These are phyloP conservation scores for Dermolepida albohirtum DNA, from an alignment of 2,888 invertebrate species.

Conservation along the genomic window DNA sequence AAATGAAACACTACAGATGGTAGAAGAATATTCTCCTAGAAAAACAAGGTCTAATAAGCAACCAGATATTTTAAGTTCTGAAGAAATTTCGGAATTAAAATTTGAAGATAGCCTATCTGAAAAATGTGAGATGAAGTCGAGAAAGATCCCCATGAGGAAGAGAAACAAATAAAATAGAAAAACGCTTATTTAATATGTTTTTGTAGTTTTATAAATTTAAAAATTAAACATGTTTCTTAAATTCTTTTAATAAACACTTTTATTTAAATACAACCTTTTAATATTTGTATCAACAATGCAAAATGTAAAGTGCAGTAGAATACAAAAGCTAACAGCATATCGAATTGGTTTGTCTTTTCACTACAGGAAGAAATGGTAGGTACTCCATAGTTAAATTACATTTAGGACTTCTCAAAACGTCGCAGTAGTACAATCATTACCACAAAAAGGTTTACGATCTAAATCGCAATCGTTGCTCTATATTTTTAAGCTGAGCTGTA, in stretches of 20 bases:
- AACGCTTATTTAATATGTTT: background rate
- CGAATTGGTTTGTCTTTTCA: too few species aligned
- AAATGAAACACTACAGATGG: background rate
- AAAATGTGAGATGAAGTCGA: conserved; percentile 34
- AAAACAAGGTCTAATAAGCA: conserved; percentile 46
- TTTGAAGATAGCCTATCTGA: conserved; percentile 16
- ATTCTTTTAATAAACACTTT: conserved; percentile 14
- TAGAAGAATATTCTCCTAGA: conserved; percentile 42
- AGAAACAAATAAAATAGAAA: conserved; percentile 27
- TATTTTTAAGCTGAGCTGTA: too few species aligned
- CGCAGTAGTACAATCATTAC: too few species aligned
- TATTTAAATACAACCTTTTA: too few species aligned
- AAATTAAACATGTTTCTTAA: conserved; percentile 17
- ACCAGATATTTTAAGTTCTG: conserved; percentile 18
- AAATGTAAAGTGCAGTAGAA: too few species aligned
- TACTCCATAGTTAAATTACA: too few species aligned
- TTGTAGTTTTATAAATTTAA: conserved; percentile 26
- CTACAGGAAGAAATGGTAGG: too few species aligned
- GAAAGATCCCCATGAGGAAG: conserved; percentile 28
- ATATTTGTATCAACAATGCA: too few species aligned
- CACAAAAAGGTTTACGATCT: too few species aligned
- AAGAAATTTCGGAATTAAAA: conserved; percentile 29
- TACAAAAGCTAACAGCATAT: too few species aligned
- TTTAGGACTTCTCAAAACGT: too few species aligned
- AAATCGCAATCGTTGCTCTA: too few species aligned